Base-by-base conservation (phyloP, 1,140 invertebrate genomes). In the Calephelis virginiensis region DNA sequence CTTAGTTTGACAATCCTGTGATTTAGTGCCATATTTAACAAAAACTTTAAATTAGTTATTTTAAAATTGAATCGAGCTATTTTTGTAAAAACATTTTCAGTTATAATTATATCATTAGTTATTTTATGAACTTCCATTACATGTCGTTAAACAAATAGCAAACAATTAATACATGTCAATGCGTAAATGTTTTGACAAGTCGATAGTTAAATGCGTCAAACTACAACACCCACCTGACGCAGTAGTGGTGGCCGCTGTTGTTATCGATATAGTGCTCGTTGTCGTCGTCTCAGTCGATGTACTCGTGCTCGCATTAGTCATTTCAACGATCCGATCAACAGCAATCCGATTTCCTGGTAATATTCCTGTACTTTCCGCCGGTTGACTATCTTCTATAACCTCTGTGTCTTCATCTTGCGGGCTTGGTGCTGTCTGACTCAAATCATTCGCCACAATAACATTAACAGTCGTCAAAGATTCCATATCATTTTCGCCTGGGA, bases 401-500 rank as follows among this genome's bases (percentile, higher is more conserved):
- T 86, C 84, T 3, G 64, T 69, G 7, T 85, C 86, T 8, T 82
- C 74, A 0, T 76, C 62, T 38, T 75, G 75, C 8, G 84, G 83
- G 63, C 83, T 83, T 3, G 81, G 69, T 5, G 78, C 71, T 0
- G 80, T 56, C 66, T 80, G 80, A 43, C 75, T 78, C 46, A 89
- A 49, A 63, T 92, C 90, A 62, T 89, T 90, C 0, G 89, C 89
- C 0, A 91, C 90, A 8, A 91, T 90, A 8, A 92, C 90, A 53
- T 91, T 91, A 9, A 92, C 91, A 1, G 88, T 92, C 0, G 90
- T 91, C 47, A 92, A 61, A 0, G 88, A 87, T 63, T 91, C 89
- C 74, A 92, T 79, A 47, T 91, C 89, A 0, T 83, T 86, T 37
- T 86, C 81, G 0, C 80, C 85, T 8, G 73, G 67, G 2, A 83